Evolutionary conservation across 2,113 vertebrate genomes (phyloP), one percentile per base, ranked within the genome.

Genomic region (Crotalus helleri): DNA sequence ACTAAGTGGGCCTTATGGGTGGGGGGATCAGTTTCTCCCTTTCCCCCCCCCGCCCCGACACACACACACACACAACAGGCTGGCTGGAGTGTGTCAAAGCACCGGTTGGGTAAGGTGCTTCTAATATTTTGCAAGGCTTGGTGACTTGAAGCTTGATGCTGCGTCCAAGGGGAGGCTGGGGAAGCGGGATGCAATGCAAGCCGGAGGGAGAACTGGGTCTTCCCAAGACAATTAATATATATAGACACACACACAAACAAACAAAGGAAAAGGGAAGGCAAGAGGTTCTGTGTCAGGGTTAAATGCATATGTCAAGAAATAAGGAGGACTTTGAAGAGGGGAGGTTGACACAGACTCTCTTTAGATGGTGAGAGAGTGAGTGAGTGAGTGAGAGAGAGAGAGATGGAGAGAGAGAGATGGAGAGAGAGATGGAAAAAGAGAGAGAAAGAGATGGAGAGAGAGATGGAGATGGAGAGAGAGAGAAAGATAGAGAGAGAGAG

Each of bases 261-360:
- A 57, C 61, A 59, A 93, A 93, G 53, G 55, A 49, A 92, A 86
- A 17, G 85, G 69, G 46, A 90, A 69, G 92, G 94, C 21, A 44
- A 94, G 92, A 88, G 93, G 87, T 89, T 59, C 93, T 44, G 13
- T 24, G 58, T 81, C 59, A 53, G 81, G 92, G 94, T 87, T 91
- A 92, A 59, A 92, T 69, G 61, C 3, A 1, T 92, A 44, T 4
- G 57, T 89, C 90, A 10, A 2, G 53, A 96, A 57, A 89, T 93
- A 86, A 90, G 93, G 53, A 19, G n/a, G n/a, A 5, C 91, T 96
- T 93, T 74, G 91, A 93, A 93, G 81, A 85, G 88, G 57, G 0
- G n/a, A 29, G 91, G 88, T 29, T 74, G 81, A 55, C 92, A 91
- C 64, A 58, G 93, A 93, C 89, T 51, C 92, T 51, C 92, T 93